These are phyloP conservation scores for Falcunculus frontatus DNA, from an alignment of 2,113 vertebrate species.

Conservation along the genomic window DNA sequence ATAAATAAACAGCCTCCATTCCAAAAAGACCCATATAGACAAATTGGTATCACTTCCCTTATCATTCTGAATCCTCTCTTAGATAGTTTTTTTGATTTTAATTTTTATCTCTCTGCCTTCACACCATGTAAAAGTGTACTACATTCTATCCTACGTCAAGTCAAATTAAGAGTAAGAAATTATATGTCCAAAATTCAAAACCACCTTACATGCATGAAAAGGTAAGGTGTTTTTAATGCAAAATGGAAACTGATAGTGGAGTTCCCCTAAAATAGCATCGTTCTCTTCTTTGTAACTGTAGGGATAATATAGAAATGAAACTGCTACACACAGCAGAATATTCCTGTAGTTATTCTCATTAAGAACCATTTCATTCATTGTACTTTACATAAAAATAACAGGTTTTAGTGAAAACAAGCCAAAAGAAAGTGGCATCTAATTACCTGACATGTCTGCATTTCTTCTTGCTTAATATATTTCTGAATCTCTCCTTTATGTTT, in stretches of 20 bases:
- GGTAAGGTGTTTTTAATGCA: background rate
- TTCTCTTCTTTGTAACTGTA: background rate
- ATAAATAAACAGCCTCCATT: background rate
- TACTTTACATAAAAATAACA: background rate
- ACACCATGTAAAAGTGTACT: background rate
- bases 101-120: background rate
- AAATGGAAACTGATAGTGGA: background rate
- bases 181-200: background rate
- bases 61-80: background rate
- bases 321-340: background rate
- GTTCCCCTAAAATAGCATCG: background rate
- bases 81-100: background rate
- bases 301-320: background rate
- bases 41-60: background rate
- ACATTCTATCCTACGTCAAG: background rate
- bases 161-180: background rate
- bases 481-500: conserved; percentile 14
- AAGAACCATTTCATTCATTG: background rate
- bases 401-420: background rate
- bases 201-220: background rate
- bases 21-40: background rate
- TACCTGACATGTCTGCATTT: background rate
- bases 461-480: background rate
- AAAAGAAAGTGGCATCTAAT: background rate
- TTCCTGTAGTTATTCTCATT: background rate